A percentile compares a stretch with the other conserved stretches of the same genome.
These are phyloP conservation scores for Drosophila ananassae DNA, from an alignment of 1,140 invertebrate genomes.

Conservation along the genomic window DNA sequence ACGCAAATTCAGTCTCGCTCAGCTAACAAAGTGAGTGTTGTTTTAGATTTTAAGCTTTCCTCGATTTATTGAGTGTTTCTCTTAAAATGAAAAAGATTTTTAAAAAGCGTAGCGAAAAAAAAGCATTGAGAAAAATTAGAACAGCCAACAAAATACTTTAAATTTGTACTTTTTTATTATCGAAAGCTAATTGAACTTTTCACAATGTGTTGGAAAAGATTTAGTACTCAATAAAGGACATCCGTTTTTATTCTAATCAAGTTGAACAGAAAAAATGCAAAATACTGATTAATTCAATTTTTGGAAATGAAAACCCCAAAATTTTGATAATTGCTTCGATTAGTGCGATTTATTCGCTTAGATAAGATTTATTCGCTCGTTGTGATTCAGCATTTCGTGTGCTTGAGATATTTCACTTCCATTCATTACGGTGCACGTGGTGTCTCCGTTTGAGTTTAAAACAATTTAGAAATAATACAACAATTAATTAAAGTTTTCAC, in stretches of 20 bases:
- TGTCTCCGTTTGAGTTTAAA: constrained; percentile 5
- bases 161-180: background rate
- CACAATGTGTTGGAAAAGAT: too few relatives aligned
- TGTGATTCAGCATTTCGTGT: constrained; percentile 7
- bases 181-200: background rate
- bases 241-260: background rate
- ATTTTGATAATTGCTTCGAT: constrained; percentile 44
- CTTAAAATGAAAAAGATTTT: background rate
- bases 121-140: too few relatives aligned
- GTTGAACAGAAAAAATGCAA: background rate
- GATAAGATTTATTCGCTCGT: constrained; percentile 13
- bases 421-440: constrained; percentile 44
- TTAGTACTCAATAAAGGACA: too few relatives aligned
- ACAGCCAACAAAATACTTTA: too few relatives aligned
- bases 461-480: constrained; percentile 42
- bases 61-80: constrained; percentile 2
- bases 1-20: constrained; percentile 79
- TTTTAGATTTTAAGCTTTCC: constrained; percentile 26
- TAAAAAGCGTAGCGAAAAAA: background rate
- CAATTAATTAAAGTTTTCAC: constrained; percentile 56
- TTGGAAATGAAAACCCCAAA: background rate
- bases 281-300: constrained; percentile 1
- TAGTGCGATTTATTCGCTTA: constrained; percentile 20
- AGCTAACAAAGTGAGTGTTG: constrained; percentile 75
- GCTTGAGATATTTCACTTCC: constrained; percentile 30